Evolutionary conservation across 2,888 invertebrate genomes (phyloP).

Genomic region (Tetheella fluctuosa): DNA sequence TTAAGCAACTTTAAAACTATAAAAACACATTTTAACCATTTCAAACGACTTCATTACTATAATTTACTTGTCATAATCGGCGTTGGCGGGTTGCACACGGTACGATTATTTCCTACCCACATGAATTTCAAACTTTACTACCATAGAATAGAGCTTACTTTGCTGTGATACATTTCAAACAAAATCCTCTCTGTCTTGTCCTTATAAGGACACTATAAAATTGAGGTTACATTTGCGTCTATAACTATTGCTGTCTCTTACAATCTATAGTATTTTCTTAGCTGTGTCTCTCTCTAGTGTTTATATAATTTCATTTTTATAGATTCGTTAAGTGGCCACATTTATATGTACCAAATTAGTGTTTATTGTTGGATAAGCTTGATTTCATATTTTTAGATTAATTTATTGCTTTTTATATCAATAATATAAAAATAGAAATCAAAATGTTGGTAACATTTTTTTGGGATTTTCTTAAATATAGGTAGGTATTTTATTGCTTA

Average conservation of each 20-base stretch:
- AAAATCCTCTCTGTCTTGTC: slow-evolving; percentile 57
- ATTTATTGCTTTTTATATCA: not conserved
- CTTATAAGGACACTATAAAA: slow-evolving; percentile 67
- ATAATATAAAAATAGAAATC: not conserved
- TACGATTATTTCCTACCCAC: slow-evolving; percentile 42
- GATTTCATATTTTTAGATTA: not conserved
- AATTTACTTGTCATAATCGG: slow-evolving; percentile 62
- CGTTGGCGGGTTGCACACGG: slow-evolving; percentile 68
- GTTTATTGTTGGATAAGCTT: slow-evolving; percentile 11
- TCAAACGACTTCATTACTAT: slow-evolving; percentile 60
- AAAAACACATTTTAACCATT: slow-evolving; percentile 51
- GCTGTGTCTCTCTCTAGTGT: slow-evolving; percentile 30
- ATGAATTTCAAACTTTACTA: slow-evolving; percentile 33
- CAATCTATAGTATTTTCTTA: slow-evolving; percentile 27
- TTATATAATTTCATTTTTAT: slow-evolving; percentile 16
- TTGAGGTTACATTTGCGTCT: slow-evolving; percentile 64
- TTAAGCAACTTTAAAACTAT: slow-evolving; percentile 42
- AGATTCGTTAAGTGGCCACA: slow-evolving; percentile 14
- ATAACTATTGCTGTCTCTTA: slow-evolving; percentile 44
- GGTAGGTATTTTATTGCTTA: too few species aligned
- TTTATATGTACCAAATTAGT: slow-evolving; percentile 11
- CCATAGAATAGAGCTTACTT: slow-evolving; percentile 18
- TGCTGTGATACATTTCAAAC: slow-evolving; percentile 25
- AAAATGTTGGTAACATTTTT: too few species aligned
- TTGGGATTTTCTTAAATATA: too few species aligned